Evolutionary conservation across 2,113 vertebrate genomes (phyloP).

Genomic region (Alouatta palliata): DNA sequence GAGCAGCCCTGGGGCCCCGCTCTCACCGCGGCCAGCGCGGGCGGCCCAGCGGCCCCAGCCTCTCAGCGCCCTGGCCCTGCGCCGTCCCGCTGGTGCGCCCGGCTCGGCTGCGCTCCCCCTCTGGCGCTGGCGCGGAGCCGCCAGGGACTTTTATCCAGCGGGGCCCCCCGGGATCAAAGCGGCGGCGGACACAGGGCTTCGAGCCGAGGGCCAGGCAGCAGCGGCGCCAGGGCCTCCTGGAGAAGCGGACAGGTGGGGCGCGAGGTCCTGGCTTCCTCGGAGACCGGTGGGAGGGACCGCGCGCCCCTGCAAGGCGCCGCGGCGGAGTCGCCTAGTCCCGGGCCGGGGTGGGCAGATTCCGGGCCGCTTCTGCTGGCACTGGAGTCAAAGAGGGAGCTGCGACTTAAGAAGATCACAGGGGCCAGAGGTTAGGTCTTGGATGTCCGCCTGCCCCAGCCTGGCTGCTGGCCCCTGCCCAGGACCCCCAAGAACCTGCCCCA

Average conservation of each 20-base stretch:
- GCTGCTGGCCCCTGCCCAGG: not conserved
- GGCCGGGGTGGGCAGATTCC: not conserved
- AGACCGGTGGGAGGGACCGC: not conserved
- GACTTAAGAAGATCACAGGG: not conserved
- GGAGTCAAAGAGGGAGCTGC: not conserved
- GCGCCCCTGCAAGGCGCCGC: not conserved
- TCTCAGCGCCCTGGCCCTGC: not conserved
- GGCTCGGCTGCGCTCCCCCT: conserved; percentile 46
- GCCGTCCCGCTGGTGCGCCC: not conserved
- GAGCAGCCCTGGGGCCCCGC: not conserved
- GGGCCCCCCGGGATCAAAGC: conserved; percentile 78
- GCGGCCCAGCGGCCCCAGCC: conserved; percentile 2
- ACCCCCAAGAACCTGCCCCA: not conserved
- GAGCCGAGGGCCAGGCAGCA: conserved; percentile 48
- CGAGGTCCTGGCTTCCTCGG: conserved; percentile 12
- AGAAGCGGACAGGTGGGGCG: conserved; percentile 72
- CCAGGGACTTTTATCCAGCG: conserved; percentile 74
- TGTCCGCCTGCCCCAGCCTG: not conserved
- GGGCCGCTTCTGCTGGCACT: not conserved
- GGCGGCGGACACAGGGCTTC: conserved; percentile 68
- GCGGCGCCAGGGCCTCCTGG: not conserved
- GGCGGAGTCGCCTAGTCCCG: not conserved
- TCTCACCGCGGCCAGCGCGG: conserved; percentile 61
- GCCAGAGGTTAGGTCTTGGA: not conserved
- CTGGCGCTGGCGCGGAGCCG: conserved; percentile 73